Evolutionary conservation across 1,140 invertebrate genomes (phyloP), one percentile per base, ranked within the genome.

Genomic region (Mycetomoellerius zeteki): DNA sequence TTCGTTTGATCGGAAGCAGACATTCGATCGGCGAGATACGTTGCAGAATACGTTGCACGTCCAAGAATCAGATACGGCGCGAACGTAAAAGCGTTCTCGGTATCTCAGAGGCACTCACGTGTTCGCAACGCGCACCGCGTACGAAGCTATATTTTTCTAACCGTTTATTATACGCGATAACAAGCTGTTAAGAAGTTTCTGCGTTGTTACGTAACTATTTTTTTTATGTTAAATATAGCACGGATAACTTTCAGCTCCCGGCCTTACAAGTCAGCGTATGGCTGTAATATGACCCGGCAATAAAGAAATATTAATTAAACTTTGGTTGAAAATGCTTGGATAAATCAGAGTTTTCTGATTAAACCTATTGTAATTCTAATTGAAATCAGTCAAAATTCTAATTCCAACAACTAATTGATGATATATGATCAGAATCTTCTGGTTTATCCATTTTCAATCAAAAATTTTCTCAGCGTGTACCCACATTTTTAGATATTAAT

Each of bases 1-100:
- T 85, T 78, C 82, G 72, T 43, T 30, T 47, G 43, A 78, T 85
- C 82, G 60, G 71, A 76, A 78, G 75, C 82, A 56, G 58, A 85
- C 73, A 33, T 85, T 72, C 52, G 82, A 85, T 85, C 75, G 60
- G 6, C 69, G 58, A 78, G 75, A 85, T 78, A 65, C 47, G 47
- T 47, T 33, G 33, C 62, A 3, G 64, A 33, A 77, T 77, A 65
- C n/a, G 43, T 21, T 30, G 24, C 50, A 2, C 30, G 27, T 43
- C 30, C 21, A 14, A 64, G 24, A 65, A 85, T 77, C 82, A 85
- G 82, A 85, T 85, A 85, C 27, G 43, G 14, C 30, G 33, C 52
- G 50, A 54, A 16, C 27, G 60, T 14, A 10, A 50, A 14, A 81
- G 21, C 37, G 24, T 47, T 19, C 12, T 30, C 37, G 19, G 16